Base-by-base conservation (phyloP, 2,797 vertebrate species). In the Scomberomorus guttatus region DNA sequence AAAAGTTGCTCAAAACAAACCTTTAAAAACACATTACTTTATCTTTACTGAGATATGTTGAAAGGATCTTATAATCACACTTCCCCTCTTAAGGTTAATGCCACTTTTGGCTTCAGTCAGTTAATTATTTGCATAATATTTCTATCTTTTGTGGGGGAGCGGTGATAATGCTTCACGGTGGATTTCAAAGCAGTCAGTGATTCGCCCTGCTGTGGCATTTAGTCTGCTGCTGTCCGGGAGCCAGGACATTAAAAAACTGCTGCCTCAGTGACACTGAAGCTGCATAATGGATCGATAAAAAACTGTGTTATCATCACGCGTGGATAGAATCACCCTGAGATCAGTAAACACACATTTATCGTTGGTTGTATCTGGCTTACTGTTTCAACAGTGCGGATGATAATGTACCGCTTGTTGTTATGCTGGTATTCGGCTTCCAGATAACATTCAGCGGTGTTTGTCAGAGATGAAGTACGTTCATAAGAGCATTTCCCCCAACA, bases 191-290 rank as follows among this genome's bases (percentile, higher is more conserved):
- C 42, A 32, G 25, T 57, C 12, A 2, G 66, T 60, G 54, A 75
- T 81, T 68, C 42, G 46, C 61, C 59, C 22, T 29, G 0, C 57
- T 5, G 48, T 83, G 72, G 48, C 63, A 67, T 86, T 86, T 71
- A 58, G 58, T 48, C 59, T 61, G 46, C 56, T 34, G 14, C 76
- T 27, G 64, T 65, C 72, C 9, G 48, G 25, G 13, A 56, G 65
- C 78, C 59, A 73, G 63, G 48, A 50, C 34, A 25, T 74, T 71
- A 25, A 50, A 25, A 50, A 69, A 63, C 27, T 15, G 50, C 68
- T 11, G 37, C 59, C 22, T 59, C 22, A 2, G 13, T 32, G 34
- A 65, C 42, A 46, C 58, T 17, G 60, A 50, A 46, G 39, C 54
- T 65, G 55, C 37, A 71, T 32, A 42, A 72, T 44, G 22, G 51